These are phyloP conservation scores for Podiceps cristatus DNA, from an alignment of 2,113 vertebrate genomes.

Conservation along the genomic window DNA sequence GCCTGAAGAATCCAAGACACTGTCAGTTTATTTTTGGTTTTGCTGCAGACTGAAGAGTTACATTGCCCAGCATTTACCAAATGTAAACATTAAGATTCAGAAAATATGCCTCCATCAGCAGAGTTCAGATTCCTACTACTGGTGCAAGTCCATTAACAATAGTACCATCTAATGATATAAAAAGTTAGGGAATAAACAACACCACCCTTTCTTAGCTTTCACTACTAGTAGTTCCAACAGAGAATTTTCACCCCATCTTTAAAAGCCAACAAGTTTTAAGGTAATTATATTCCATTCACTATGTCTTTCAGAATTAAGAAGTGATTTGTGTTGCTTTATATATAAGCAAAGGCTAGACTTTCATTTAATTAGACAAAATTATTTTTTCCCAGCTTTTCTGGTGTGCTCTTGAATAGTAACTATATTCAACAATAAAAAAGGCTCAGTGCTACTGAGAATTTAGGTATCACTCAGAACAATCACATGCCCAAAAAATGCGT, in stretches of 20 bases:
- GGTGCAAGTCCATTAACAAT: neutral
- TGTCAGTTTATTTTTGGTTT: neutral
- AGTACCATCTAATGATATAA: neutral
- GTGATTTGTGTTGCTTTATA: neutral
- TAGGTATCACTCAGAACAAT: neutral
- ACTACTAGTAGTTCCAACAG: neutral
- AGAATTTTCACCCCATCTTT: neutral
- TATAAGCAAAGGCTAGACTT: neutral
- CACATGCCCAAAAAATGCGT: fast-evolving
- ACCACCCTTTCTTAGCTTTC: neutral
- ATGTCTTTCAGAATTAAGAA: neutral
- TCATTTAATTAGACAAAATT: neutral
- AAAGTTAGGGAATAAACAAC: neutral
- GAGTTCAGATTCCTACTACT: neutral
- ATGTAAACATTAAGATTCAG: neutral
- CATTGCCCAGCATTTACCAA: neutral
- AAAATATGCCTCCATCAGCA: neutral
- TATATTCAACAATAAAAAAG: neutral
- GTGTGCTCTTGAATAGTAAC: neutral
- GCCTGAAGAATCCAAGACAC: neutral
- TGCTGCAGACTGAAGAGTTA: neutral
- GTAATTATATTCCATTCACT: neutral
- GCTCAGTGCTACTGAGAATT: neutral
- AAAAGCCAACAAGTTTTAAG: neutral
- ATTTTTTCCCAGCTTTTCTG: neutral